phyloP scores from a whole-genome alignment of 2,113 vertebrate genomes.

The Capreolus pygargus region DNA sequence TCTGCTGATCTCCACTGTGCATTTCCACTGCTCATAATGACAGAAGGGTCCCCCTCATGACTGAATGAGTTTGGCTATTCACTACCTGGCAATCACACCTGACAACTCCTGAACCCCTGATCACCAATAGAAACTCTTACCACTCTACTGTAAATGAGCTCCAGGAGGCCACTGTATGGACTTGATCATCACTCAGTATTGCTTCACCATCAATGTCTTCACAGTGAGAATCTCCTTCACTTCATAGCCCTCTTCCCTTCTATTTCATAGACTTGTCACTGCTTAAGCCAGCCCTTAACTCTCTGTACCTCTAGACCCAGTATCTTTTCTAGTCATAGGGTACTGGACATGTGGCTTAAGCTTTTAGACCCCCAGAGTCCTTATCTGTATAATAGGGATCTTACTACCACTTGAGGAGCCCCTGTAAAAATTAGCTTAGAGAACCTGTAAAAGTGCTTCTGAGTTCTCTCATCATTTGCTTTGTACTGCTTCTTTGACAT shows the following conservation, averaged over 20 bases:
- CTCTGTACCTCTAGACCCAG: neutral
- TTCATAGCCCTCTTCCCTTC: neutral
- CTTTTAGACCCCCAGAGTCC: neutral
- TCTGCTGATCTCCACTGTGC: neutral
- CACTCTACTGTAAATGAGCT: accelerated
- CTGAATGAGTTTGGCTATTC: accelerated
- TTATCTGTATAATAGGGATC: neutral
- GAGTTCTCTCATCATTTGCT: neutral
- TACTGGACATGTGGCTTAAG: neutral
- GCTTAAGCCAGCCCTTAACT: neutral
- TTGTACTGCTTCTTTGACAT: neutral
- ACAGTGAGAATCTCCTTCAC: accelerated
- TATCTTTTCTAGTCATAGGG: neutral
- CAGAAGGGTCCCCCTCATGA: too few relatives aligned
- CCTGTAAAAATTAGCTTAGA: neutral
- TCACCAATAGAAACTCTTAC: neutral
- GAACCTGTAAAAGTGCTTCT: neutral
- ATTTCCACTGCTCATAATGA: neutral
- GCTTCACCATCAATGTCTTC: neutral
- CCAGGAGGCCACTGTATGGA: neutral
- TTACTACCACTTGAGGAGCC: neutral
- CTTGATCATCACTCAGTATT: neutral
- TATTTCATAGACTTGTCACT: neutral
- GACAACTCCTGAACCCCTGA: neutral
- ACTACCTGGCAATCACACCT: neutral